phyloP scores from a whole-genome alignment of 2,888 invertebrate species.

The Sceliomorpha sp. region DNA sequence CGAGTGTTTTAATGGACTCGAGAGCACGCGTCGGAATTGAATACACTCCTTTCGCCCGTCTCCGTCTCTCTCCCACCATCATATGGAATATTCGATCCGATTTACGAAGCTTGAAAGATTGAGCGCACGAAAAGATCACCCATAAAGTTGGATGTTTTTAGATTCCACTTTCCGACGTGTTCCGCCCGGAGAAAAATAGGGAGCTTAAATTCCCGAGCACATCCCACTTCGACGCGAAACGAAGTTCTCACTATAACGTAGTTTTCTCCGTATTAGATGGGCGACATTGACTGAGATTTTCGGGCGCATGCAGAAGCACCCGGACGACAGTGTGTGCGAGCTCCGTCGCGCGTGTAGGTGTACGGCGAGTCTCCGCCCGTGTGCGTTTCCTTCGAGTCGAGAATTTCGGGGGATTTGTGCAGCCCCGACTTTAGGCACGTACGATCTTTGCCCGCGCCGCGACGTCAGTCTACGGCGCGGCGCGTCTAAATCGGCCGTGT shows the following conservation, averaged over 20 bases:
- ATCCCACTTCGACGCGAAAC: conserved; percentile 49
- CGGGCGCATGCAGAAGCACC: conserved; percentile 25
- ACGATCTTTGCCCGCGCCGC: conserved; percentile 48
- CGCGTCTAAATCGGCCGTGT: conserved; percentile 66
- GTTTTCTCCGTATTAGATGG: conserved; percentile 49
- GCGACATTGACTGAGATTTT: conserved; percentile 49
- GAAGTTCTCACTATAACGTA: conserved; percentile 51
- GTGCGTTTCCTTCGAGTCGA: conserved; percentile 13
- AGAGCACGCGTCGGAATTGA: conserved; percentile 25
- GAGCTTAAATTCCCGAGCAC: conserved; percentile 49
- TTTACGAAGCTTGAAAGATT: conserved; percentile 49
- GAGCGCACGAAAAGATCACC: conserved; percentile 53
- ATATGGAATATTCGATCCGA: conserved; percentile 49
- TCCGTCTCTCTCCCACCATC: too few species aligned
- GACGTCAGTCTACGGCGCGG: conserved; percentile 53
- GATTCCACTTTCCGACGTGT: conserved; percentile 49
- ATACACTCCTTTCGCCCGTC: conserved; percentile 24
- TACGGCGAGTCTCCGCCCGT: too few species aligned
- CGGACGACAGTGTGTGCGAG: too few species aligned
- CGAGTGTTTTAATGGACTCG: conserved; percentile 28
- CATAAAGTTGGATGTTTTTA: conserved; percentile 52
- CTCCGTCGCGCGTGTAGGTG: conserved; percentile 24
- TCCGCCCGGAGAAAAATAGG: conserved; percentile 51
- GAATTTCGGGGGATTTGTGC: conserved; percentile 52
- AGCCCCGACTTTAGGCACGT: conserved; percentile 48